These are phyloP conservation scores for Coregonus suidteri DNA, from an alignment of 2,797 vertebrate species.

Conservation along the genomic window DNA sequence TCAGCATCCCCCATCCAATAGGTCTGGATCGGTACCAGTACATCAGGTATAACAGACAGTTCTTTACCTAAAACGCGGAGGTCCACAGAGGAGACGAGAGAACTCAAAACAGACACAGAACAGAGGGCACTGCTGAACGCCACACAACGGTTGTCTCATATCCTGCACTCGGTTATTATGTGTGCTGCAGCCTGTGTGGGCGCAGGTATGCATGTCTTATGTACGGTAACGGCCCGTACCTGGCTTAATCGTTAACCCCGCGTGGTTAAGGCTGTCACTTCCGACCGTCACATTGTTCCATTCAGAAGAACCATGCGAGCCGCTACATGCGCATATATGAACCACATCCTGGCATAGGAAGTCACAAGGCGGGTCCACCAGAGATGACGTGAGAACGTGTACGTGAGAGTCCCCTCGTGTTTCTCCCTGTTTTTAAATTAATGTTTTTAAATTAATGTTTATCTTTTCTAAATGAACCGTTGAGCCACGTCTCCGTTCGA, in stretches of 20 bases:
- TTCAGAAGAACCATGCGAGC: constrained; percentile 52
- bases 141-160: constrained; percentile 34
- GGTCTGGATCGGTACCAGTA: not conserved
- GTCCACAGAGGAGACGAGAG: constrained; percentile 3
- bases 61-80: constrained; percentile 7
- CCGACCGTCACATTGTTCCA: constrained; percentile 65
- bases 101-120: not conserved
- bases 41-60: not conserved
- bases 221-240: constrained; percentile 61
- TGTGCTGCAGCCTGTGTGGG: constrained; percentile 55
- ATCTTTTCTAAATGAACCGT: not conserved
- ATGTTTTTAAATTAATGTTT: constrained; percentile 14
- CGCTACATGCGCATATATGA: constrained; percentile 64
- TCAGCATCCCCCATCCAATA: not conserved
- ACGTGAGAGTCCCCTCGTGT: not conserved
- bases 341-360: constrained; percentile 68
- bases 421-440: constrained; percentile 10
- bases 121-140: constrained; percentile 18
- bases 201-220: constrained; percentile 70
- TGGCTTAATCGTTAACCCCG: constrained; percentile 62
- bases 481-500: not conserved
- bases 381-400: constrained; percentile 39
- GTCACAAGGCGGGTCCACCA: constrained; percentile 66
- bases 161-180: constrained; percentile 43
- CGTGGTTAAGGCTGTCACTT: constrained; percentile 48